phyloP scores from a whole-genome alignment of 2,888 invertebrate species.

The Tetragonula carbonaria region DNA sequence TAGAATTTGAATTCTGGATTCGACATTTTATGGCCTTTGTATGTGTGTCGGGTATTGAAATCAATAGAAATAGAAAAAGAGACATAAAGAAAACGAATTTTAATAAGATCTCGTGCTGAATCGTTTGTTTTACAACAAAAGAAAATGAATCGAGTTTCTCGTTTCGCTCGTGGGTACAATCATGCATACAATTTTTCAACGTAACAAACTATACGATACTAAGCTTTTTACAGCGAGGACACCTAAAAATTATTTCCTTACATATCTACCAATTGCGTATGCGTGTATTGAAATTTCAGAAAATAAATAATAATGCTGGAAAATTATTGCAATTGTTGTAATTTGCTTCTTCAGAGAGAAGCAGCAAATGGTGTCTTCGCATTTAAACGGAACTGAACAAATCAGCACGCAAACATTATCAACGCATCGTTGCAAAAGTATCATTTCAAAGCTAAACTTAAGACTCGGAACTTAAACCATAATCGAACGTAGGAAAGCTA shows the following conservation, averaged over 20 bases:
- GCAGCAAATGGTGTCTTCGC: slow-evolving; percentile 39
- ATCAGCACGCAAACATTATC: slow-evolving; percentile 48
- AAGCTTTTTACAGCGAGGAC: slow-evolving; percentile 42
- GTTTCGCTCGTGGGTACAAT: slow-evolving; percentile 58
- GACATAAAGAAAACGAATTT: slow-evolving; percentile 66
- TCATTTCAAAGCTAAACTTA: slow-evolving; percentile 58
- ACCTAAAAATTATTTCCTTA: slow-evolving; percentile 6
- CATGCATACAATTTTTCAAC: slow-evolving; percentile 73
- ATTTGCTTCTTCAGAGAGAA: not conserved
- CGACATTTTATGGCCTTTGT: slow-evolving; percentile 24
- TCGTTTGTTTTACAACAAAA: slow-evolving; percentile 57
- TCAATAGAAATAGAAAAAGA: slow-evolving; percentile 52
- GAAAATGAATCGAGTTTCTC: slow-evolving; percentile 37
- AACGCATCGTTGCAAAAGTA: slow-evolving; percentile 52
- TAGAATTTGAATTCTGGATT: slow-evolving; percentile 49
- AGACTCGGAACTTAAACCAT: slow-evolving; percentile 52
- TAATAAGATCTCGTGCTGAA: slow-evolving; percentile 76
- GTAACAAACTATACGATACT: slow-evolving; percentile 39
- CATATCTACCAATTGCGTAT: not conserved
- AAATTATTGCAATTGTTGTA: not conserved
- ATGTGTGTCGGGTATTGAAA: slow-evolving; percentile 49
- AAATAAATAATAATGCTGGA: not conserved
- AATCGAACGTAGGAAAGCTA: slow-evolving; percentile 58
- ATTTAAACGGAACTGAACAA: slow-evolving; percentile 41
- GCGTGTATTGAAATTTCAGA: not conserved